Percentiles rank a stretch among this genome's conserved stretches.
These are phyloP conservation scores for Brachionus asplanchnoidis DNA, from an alignment of 1,140 invertebrate genomes.

Conservation along the genomic window DNA sequence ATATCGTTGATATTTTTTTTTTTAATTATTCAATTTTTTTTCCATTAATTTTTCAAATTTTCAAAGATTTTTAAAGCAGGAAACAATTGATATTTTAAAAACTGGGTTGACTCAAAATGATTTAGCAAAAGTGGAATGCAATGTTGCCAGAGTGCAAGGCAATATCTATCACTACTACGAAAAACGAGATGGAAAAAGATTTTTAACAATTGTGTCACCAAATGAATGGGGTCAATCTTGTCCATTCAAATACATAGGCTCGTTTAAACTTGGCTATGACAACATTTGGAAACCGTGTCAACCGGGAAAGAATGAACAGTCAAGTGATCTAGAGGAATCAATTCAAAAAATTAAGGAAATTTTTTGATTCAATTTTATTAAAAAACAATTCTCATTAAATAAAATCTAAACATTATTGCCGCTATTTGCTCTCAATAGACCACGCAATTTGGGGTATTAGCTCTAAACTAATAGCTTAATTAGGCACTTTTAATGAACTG, in stretches of 20 bases:
- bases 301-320: not conserved
- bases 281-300: not conserved
- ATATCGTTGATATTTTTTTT: too few species aligned
- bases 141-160: not conserved
- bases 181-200: not conserved
- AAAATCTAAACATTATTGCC: not conserved
- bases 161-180: not conserved
- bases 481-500: not conserved
- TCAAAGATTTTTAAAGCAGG: not conserved
- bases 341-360: not conserved
- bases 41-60: not conserved
- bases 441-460: not conserved
- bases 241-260: not conserved
- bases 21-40: too few species aligned
- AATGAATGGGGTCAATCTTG: not conserved
- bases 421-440: not conserved
- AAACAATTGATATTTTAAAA: constrained; percentile 5
- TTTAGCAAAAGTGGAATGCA: not conserved
- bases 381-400: constrained; percentile 15
- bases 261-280: not conserved
- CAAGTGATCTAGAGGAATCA: not conserved
- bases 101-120: not conserved
- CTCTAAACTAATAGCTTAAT: not conserved
- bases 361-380: not conserved
- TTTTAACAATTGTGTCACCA: not conserved